phyloP scores from a whole-genome alignment of 2,888 invertebrate species.

The Daptonema setosum region DNA sequence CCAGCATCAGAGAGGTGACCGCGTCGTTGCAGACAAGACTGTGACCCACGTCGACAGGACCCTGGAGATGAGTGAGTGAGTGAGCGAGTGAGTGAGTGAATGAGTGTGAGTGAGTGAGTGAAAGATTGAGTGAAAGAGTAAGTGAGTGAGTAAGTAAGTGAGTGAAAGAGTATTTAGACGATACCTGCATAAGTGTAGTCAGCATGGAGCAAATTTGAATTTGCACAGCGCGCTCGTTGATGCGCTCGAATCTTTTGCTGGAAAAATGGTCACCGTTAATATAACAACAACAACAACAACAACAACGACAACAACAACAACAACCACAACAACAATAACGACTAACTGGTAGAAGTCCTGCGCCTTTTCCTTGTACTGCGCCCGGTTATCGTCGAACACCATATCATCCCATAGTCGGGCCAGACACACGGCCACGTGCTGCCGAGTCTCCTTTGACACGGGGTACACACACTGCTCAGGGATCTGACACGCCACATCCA shows the following conservation, averaged over 20 bases:
- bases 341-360: slow-evolving; percentile 54
- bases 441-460: slow-evolving; percentile 63
- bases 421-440: slow-evolving; percentile 71
- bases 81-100: no score
- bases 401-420: slow-evolving; percentile 79
- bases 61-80: no score
- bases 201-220: slow-evolving; percentile 30
- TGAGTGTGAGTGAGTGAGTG: no score
- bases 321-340: neutral
- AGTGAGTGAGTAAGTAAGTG: no score
- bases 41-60: slow-evolving; percentile 80
- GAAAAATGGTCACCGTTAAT: neutral
- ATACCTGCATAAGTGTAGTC: slow-evolving; percentile 52
- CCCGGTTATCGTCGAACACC: slow-evolving; percentile 56
- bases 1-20: slow-evolving; percentile 80
- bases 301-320: neutral
- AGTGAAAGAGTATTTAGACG: no score
- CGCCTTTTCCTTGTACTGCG: slow-evolving; percentile 50
- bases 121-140: no score
- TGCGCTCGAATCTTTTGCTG: slow-evolving; percentile 14
- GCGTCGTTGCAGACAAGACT: slow-evolving; percentile 41
- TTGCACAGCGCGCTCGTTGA: slow-evolving; percentile 12
- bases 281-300: neutral
- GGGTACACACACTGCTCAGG: slow-evolving; percentile 65
- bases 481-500: slow-evolving; percentile 78